Conservation (phyloP, 2,888 invertebrate genomes). For the Litoditis marina region DNA sequence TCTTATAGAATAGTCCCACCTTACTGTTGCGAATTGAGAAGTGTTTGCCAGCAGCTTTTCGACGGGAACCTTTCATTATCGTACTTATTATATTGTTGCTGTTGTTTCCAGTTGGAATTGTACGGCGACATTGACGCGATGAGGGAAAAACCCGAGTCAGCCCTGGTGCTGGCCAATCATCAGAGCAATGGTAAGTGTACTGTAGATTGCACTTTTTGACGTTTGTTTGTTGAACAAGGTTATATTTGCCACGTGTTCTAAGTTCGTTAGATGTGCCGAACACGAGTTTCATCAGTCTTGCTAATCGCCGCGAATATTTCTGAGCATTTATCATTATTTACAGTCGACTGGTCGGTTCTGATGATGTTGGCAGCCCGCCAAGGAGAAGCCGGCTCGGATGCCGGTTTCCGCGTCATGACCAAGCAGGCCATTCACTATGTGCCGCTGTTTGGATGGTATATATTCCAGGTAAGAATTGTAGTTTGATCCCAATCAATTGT, state of each 20-base stretch:
- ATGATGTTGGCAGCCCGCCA: constrained; percentile 54
- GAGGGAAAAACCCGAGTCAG: constrained; percentile 30
- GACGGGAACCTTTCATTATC: no score
- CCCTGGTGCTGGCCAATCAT: constrained; percentile 53
- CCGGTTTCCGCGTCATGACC: constrained; percentile 51
- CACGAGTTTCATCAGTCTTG: no score
- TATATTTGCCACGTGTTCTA: background rate
- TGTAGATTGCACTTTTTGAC: background rate
- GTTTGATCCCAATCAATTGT: background rate
- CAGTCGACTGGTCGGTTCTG: constrained; percentile 56
- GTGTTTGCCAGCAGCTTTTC: no score
- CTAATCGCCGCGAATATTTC: no score
- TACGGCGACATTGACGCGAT: constrained; percentile 45
- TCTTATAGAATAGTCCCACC: no score
- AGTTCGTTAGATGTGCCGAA: no score
- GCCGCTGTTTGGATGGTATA: constrained; percentile 59
- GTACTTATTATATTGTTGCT: no score
- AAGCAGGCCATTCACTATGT: constrained; percentile 55
- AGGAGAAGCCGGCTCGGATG: constrained; percentile 36
- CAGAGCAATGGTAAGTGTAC: constrained; percentile 46
- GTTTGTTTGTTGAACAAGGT: background rate
- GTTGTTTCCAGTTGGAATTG: constrained; percentile 29
- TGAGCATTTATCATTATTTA: no score
- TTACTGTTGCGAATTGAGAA: no score
- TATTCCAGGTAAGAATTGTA: constrained; percentile 44